Evolutionary conservation across 2,888 invertebrate species (phyloP).

Genomic region (Myopa testacea): DNA sequence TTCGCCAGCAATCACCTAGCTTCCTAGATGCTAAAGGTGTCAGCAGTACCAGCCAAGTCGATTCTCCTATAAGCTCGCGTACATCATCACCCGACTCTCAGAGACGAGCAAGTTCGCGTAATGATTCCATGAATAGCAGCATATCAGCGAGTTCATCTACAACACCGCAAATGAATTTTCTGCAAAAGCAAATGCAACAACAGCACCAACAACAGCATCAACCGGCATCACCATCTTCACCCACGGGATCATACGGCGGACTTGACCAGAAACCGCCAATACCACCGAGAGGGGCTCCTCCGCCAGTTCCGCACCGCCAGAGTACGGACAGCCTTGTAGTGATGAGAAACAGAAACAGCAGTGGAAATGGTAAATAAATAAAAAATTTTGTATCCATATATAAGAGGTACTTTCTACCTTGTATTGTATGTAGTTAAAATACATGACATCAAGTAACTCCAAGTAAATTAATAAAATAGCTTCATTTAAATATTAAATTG

Average conservation of each 20-base stretch:
- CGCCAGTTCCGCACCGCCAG: conserved; percentile 70
- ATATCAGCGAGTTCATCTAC: conserved; percentile 63
- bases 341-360: conserved; percentile 61
- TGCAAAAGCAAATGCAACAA: conserved; percentile 69
- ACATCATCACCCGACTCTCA: conserved; percentile 72
- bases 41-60: conserved; percentile 66
- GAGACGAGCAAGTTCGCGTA: conserved; percentile 62
- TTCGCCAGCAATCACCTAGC: conserved; percentile 67
- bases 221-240: conserved; percentile 60
- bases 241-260: conserved; percentile 57
- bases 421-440: too few relatives aligned
- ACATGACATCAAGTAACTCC: too few relatives aligned
- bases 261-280: conserved; percentile 72
- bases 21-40: conserved; percentile 66
- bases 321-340: conserved; percentile 65
- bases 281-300: conserved; percentile 73
- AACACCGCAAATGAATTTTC: conserved; percentile 71
- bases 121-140: conserved; percentile 62
- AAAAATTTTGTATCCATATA: neutral
- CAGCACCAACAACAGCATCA: conserved; percentile 64
- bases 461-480: too few relatives aligned
- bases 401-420: neutral
- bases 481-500: neutral
- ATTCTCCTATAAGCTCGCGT: conserved; percentile 71
- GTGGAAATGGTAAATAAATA: conserved; percentile 58